A percentile compares a stretch with the other conserved stretches of the same genome.
phyloP scores from a whole-genome alignment of 2,113 vertebrate species.

The Strix aluco region DNA sequence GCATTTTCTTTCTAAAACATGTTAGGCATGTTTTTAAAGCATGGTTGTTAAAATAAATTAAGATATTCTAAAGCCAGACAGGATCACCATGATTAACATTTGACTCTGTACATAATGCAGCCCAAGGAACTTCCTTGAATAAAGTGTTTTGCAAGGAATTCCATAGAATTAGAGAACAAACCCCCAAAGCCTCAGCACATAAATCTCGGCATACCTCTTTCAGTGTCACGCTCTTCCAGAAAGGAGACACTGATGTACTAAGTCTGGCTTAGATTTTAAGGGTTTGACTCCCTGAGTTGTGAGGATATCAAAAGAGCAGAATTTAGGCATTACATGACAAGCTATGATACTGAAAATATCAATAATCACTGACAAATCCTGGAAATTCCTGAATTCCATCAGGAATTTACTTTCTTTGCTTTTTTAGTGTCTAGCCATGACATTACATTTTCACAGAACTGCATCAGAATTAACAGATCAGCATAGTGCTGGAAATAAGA shows the following conservation, averaged over 20 bases:
- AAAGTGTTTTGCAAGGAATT: not conserved
- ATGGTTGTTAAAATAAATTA: not conserved
- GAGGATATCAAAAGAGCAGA: not conserved
- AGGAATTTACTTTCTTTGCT: not conserved
- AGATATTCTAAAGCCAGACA: not conserved
- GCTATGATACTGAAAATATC: not conserved
- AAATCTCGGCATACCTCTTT: not conserved
- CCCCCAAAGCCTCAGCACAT: not conserved
- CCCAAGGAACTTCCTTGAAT: not conserved
- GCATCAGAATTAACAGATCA: not conserved
- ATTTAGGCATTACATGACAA: not conserved
- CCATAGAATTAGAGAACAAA: not conserved
- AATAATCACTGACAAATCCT: not conserved
- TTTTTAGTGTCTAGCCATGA: not conserved
- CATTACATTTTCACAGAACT: not conserved
- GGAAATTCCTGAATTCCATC: not conserved
- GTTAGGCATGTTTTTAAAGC: not conserved
- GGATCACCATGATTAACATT: not conserved
- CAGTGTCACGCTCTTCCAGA: not conserved
- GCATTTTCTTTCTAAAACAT: not conserved
- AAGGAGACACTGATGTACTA: accelerated
- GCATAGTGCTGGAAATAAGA: not conserved
- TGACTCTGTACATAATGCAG: not conserved
- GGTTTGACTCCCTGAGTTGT: not conserved
- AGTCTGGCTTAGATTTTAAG: not conserved